Percentiles rank a stretch among this genome's conserved stretches.
phyloP scores from a whole-genome alignment of 2,113 vertebrate genomes.

The Xyliphius kryptos region DNA sequence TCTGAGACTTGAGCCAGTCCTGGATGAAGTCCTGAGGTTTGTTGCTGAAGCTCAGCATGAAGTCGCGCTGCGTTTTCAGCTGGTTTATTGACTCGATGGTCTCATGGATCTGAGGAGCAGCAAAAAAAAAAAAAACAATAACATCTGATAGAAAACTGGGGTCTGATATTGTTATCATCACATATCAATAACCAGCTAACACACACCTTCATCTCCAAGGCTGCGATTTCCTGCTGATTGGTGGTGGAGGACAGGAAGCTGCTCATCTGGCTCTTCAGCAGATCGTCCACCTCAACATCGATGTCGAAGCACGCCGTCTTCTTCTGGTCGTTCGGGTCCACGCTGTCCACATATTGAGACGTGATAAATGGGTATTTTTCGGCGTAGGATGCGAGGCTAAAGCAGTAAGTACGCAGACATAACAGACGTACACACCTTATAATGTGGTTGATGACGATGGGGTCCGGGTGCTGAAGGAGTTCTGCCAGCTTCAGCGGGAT shows the following conservation, averaged over 20 bases:
- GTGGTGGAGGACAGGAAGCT: conserved; percentile 93
- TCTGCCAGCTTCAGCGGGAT: conserved; percentile 94
- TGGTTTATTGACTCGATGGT: conserved; percentile 98
- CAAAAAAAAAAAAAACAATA: no score
- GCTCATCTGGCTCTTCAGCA: conserved; percentile 92
- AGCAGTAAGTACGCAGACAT: no score
- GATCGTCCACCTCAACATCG: conserved; percentile 93
- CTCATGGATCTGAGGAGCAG: conserved; percentile 80
- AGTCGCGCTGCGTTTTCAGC: conserved; percentile 94
- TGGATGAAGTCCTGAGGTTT: conserved; percentile 97
- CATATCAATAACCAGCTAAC: no score
- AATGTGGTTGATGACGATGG: conserved; percentile 94
- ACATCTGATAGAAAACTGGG: no score
- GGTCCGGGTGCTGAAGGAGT: conserved; percentile 91
- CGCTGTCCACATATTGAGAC: no score
- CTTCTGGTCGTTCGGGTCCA: conserved; percentile 95
- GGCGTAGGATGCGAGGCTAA: no score
- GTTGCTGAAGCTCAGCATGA: conserved; percentile 97
- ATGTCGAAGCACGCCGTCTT: conserved; percentile 97
- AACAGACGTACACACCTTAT: conserved; percentile 87
- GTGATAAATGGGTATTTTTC: no score
- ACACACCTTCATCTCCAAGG: conserved; percentile 89
- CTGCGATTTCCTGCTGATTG: conserved; percentile 94
- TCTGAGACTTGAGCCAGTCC: conserved; percentile 97
- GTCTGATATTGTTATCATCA: no score